Conservation (phyloP, 2,797 vertebrate genomes). For the Darevskia mixta region DNA sequence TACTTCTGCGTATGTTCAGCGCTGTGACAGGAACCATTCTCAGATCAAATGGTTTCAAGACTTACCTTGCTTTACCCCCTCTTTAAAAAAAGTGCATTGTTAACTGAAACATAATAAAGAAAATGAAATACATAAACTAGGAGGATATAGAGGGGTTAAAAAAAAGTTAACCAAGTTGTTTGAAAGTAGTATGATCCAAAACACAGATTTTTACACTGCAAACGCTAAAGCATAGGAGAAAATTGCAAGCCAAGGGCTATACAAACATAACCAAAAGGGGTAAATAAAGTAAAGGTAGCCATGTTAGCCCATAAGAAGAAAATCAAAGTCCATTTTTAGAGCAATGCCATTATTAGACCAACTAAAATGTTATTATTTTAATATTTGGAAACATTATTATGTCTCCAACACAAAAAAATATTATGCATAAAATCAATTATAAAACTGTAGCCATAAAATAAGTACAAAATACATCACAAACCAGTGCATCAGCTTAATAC, state of each 20-base stretch:
- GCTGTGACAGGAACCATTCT: background rate
- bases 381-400: too few relatives aligned
- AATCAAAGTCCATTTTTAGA: too few relatives aligned
- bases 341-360: too few relatives aligned
- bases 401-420: too few relatives aligned
- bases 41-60: background rate
- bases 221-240: background rate
- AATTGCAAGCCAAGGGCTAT: background rate
- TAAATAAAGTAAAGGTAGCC: background rate
- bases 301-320: too few relatives aligned
- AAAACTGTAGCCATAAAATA: too few relatives aligned
- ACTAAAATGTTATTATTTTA: too few relatives aligned
- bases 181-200: background rate
- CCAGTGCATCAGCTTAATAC: too few relatives aligned
- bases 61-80: too few relatives aligned
- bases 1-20: background rate
- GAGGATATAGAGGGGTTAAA: background rate
- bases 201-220: background rate
- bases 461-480: too few relatives aligned
- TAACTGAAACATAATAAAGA: slow-evolving; percentile 27
- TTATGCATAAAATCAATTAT: too few relatives aligned
- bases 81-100: slow-evolving; percentile 18
- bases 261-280: background rate
- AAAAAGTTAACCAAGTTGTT: background rate
- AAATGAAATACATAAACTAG: slow-evolving; percentile 5